Percentiles rank a stretch among this genome's conserved stretches.
phyloP scores from a whole-genome alignment of 2,888 invertebrate genomes.

The Pinctada fucata region DNA sequence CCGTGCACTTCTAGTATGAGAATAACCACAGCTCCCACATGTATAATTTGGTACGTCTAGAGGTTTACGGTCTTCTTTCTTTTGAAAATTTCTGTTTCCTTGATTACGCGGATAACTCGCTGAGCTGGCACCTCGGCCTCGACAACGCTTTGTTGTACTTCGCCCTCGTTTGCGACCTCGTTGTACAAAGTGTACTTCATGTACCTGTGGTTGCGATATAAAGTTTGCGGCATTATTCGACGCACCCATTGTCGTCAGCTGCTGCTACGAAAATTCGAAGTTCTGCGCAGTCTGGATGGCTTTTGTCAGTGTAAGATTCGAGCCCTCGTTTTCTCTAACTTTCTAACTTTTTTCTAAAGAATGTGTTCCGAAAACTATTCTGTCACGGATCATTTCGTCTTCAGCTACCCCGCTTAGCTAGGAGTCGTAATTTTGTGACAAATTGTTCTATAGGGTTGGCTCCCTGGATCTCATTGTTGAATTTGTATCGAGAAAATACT shows the following conservation, averaged over 20 bases:
- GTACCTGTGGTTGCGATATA: neutral
- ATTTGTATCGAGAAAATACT: conserved; percentile 27
- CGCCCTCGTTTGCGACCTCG: neutral
- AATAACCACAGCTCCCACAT: neutral
- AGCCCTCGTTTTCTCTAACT: conserved; percentile 22
- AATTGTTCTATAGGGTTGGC: conserved; percentile 1
- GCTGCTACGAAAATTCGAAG: conserved; percentile 21
- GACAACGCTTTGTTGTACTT: neutral
- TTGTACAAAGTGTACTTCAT: neutral
- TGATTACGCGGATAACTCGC: neutral
- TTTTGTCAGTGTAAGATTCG: conserved; percentile 18
- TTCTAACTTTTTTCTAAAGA: no score
- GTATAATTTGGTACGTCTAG: neutral
- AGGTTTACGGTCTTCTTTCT: neutral
- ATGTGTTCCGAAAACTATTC: conserved; percentile 20
- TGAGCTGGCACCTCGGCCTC: neutral
- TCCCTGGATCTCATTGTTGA: conserved; percentile 29
- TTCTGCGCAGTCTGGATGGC: conserved; percentile 22
- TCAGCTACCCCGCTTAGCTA: neutral
- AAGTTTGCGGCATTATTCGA: neutral
- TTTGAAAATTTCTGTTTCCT: neutral
- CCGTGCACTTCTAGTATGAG: neutral
- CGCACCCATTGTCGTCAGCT: conserved; percentile 13
- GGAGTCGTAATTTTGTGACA: conserved; percentile 11
- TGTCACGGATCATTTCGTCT: conserved; percentile 29